A percentile compares a stretch with the other conserved stretches of the same genome.
Evolutionary conservation across 1,140 invertebrate genomes (phyloP).

Genomic region (Bombus sibiricus): DNA sequence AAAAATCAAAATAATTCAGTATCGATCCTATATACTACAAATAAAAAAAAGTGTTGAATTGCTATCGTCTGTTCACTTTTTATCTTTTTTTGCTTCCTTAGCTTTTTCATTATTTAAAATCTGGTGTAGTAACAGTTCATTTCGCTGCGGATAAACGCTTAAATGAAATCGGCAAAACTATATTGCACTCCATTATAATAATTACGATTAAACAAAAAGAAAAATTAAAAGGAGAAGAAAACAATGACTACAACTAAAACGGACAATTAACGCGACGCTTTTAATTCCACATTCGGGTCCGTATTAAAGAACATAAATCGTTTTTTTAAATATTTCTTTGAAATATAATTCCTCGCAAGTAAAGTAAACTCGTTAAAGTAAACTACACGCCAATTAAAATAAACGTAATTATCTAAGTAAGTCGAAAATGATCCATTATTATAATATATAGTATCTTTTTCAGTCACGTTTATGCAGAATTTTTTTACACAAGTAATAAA

Average conservation of each 20-base stretch:
- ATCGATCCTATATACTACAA: neutral
- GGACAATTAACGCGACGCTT: slow-evolving; percentile 11
- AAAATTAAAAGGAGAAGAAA: slow-evolving; percentile 8
- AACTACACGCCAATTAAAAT: slow-evolving; percentile 44
- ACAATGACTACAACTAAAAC: slow-evolving; percentile 45
- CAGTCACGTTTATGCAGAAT: slow-evolving; percentile 18
- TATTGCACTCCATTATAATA: slow-evolving; percentile 72
- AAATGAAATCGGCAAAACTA: slow-evolving; percentile 53
- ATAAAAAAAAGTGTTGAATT: neutral
- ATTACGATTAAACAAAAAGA: slow-evolving; percentile 51
- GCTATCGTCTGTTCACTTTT: slow-evolving; percentile 2
- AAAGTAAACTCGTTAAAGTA: slow-evolving; percentile 26
- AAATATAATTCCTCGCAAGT: slow-evolving; percentile 8
- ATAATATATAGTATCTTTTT: slow-evolving; percentile 15
- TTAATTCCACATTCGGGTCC: neutral
- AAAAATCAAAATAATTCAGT: slow-evolving; percentile 38
- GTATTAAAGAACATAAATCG: slow-evolving; percentile 23
- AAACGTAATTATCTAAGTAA: slow-evolving; percentile 18
- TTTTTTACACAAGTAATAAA: slow-evolving; percentile 24
- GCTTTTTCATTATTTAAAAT: slow-evolving; percentile 18
- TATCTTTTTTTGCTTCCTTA: neutral
- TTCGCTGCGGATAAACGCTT: slow-evolving; percentile 21
- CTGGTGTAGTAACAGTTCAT: slow-evolving; percentile 23
- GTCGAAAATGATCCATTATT: slow-evolving; percentile 2
- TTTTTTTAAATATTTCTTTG: neutral